Base-by-base conservation (phyloP, 2,888 invertebrate species). In the Perizoma affinitatum region DNA sequence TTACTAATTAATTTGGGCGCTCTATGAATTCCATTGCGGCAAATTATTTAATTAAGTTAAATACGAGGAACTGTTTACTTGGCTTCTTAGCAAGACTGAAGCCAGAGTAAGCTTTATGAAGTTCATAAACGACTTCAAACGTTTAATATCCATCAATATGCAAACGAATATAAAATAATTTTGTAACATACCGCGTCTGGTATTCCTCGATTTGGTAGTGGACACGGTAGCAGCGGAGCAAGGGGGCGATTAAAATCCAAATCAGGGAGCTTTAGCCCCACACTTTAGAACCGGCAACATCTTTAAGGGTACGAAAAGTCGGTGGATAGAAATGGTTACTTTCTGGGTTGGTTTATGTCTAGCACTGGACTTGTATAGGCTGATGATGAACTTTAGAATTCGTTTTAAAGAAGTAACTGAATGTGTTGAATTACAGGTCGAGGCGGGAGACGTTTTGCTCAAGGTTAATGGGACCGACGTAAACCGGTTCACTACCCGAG, bases 391-490 rank as follows among this genome's bases (percentile, higher is more conserved):
- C 34, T 49, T 61, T 50, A 54, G 61, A 69, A 47, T 69, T 48
- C 60, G 63, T 70, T 70, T 64, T 67, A 69, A 63, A 58, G 67
- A 64, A 71, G 68, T 76, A 71, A 77, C 70, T 73, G 67, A 76
- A 72, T 75, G 72, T 78, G 78, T 86, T 85, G 77, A 71, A 82
- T 94, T 95, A 73, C 94, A 98, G 98, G 96, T 98, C 83, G 97
- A 98, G 94, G 97, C 97, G 81, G 98, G 98, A 78, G 98, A 98
- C 93, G 96, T 98, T 83, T 96, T 98, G 92, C 94, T 97, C 90
- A 97, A 97, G 94, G 96, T 98, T 85, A 98, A 98, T 93, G 97
- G 97, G 93, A 96, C 96, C 83, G 97, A 97, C 93, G 97, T 98
- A 82, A 96, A 96, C 93, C 95, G 96, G 92, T 96, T 96, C 92